phyloP scores from a whole-genome alignment of 37 sponge, comb jelly and placozoan genomes.

The Beroe forskalii region DNA sequence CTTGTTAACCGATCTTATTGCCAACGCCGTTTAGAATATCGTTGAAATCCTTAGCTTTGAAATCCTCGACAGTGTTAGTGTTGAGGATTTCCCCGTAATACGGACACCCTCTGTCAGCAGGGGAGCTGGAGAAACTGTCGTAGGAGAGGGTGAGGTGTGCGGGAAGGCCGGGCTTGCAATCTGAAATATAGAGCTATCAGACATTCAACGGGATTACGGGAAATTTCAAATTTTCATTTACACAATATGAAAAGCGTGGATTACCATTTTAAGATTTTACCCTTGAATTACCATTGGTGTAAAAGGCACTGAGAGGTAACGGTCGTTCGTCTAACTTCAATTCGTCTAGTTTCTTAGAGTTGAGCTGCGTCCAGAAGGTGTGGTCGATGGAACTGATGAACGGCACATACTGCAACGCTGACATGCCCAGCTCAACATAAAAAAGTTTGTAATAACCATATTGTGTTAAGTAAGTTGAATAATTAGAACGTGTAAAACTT shows the following conservation, averaged over 20 bases:
- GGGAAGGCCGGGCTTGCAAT: conserved; percentile 24
- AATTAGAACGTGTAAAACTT: too few relatives aligned
- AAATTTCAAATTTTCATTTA: too few relatives aligned
- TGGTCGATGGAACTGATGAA: conserved; percentile 83
- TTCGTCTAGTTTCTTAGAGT: conserved; percentile 79
- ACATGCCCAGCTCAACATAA: too few relatives aligned
- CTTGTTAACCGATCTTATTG: too few relatives aligned
- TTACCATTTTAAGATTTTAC: too few relatives aligned
- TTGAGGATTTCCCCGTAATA: conserved; percentile 75
- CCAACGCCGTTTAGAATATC: conserved; percentile 67
- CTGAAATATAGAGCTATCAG: conserved; percentile 65
- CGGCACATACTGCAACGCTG: conserved; percentile 80
- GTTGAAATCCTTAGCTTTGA: conserved; percentile 79
- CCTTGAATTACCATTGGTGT: conserved; percentile 82
- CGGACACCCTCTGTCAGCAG: conserved; percentile 21
- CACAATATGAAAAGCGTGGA: too few relatives aligned
- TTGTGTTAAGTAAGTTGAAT: too few relatives aligned
- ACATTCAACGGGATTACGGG: too few relatives aligned
- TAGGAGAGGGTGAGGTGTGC: conserved; percentile 30
- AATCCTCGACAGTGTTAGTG: conserved; percentile 88
- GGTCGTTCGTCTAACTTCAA: conserved; percentile 79
- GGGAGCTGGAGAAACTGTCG: conserved; percentile 23
- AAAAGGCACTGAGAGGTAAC: conserved; percentile 72
- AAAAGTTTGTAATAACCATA: too few relatives aligned
- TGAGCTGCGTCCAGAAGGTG: conserved; percentile 93